Conservation (phyloP, 2,888 invertebrate species). For the Eutolmus rufibarbis region DNA sequence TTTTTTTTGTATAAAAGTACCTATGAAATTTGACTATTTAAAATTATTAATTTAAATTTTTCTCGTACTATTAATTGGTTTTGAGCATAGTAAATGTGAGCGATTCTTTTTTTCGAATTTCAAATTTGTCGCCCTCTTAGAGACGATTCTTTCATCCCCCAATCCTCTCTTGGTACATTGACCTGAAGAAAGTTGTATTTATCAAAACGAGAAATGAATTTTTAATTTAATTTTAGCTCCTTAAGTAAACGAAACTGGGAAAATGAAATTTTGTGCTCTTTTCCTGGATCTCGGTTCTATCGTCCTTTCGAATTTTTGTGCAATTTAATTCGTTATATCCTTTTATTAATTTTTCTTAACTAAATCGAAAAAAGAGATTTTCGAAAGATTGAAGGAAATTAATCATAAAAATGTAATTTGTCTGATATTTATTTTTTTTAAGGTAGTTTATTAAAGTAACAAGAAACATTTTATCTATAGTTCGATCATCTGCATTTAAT, state of each 20-base stretch:
- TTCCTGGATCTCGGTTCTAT: neutral
- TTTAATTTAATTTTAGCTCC: slow-evolving; percentile 43
- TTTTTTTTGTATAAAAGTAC: neutral
- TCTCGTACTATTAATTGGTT: neutral
- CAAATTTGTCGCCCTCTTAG: no score
- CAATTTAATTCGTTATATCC: neutral
- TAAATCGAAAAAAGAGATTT: no score
- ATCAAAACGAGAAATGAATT: slow-evolving; percentile 46
- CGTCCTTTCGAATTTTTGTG: neutral
- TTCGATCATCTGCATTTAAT: no score
- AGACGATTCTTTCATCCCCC: no score
- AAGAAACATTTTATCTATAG: no score
- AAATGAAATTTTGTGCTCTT: slow-evolving; percentile 12
- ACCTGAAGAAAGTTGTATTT: slow-evolving; percentile 26
- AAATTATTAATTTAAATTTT: neutral
- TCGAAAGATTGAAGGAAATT: no score
- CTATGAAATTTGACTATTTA: neutral
- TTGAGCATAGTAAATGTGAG: no score
- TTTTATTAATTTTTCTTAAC: neutral
- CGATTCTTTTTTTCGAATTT: no score
- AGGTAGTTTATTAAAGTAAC: no score
- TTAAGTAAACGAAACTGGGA: slow-evolving; percentile 29
- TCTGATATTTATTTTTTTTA: no score
- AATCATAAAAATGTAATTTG: no score
- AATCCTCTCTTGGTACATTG: neutral